These are phyloP conservation scores for Ophiothrix spiculata DNA, from an alignment of 35 echinoderm and acorn worm species.

Conservation along the genomic window DNA sequence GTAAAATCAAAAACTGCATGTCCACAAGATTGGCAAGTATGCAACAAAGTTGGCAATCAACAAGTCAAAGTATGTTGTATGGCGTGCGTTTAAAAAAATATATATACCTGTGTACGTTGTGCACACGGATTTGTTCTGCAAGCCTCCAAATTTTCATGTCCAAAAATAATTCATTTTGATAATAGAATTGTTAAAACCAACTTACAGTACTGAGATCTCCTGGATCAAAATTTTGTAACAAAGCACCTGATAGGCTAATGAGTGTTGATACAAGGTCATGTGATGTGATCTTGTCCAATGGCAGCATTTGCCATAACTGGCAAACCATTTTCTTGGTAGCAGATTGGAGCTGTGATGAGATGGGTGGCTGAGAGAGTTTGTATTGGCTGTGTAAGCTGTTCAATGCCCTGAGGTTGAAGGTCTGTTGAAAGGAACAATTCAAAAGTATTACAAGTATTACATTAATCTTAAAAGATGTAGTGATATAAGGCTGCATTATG, in stretches of 20 bases:
- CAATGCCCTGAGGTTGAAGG: neutral
- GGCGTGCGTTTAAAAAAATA: neutral
- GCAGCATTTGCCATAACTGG: constrained; percentile 16
- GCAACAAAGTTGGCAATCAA: no score
- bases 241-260: constrained; percentile 2
- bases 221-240: neutral
- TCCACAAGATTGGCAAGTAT: no score
- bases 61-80: no score
- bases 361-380: neutral
- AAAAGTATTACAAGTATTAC: no score
- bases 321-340: neutral
- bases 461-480: no score
- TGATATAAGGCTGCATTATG: no score
- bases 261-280: neutral
- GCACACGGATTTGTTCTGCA: neutral
- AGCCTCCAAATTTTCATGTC: neutral
- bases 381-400: constrained; percentile 13
- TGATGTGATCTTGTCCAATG: constrained; percentile 35
- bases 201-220: neutral
- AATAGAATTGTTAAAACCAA: neutral
- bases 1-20: no score
- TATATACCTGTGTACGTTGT: neutral
- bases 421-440: constrained; percentile 1
- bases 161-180: neutral
- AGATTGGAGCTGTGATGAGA: neutral